Conservation (phyloP, 2,888 invertebrate genomes). For the Noctua janthina region DNA sequence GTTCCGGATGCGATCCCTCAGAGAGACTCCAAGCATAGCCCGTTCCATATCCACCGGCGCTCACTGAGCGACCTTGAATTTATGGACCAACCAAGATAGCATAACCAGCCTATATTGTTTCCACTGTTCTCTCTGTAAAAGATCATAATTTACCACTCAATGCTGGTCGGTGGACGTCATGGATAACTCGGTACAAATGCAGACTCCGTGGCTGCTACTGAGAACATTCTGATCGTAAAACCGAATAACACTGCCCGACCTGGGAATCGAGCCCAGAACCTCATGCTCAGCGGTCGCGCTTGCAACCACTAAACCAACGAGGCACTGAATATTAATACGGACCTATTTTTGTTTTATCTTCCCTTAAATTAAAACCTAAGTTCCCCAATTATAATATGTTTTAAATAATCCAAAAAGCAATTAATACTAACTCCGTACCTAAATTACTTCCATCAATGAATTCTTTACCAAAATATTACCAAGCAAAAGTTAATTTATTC, state of each 20-base stretch:
- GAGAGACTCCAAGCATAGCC: too few relatives aligned
- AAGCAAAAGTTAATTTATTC: slow-evolving; percentile 46
- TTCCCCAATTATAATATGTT: neutral
- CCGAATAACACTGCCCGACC: neutral
- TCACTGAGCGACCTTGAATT: too few relatives aligned
- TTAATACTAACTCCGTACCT: slow-evolving; percentile 28
- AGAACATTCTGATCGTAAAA: too few relatives aligned
- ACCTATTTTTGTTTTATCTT: neutral
- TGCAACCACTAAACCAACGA: neutral
- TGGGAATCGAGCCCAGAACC: neutral
- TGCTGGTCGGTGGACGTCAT: too few relatives aligned
- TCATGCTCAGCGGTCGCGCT: neutral
- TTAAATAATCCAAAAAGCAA: slow-evolving; percentile 49
- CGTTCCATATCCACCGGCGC: too few relatives aligned
- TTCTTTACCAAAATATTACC: slow-evolving; percentile 42
- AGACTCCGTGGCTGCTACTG: too few relatives aligned
- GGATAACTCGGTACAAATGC: too few relatives aligned
- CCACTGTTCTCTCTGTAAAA: too few relatives aligned
- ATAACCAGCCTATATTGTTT: neutral
- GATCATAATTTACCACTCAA: too few relatives aligned
- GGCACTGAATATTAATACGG: too few relatives aligned
- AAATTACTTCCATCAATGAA: slow-evolving; percentile 15
- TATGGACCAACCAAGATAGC: too few relatives aligned
- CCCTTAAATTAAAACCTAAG: neutral
- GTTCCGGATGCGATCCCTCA: too few relatives aligned